These are phyloP conservation scores for Carduelis carduelis DNA, from an alignment of 2,797 vertebrate species.

Conservation along the genomic window DNA sequence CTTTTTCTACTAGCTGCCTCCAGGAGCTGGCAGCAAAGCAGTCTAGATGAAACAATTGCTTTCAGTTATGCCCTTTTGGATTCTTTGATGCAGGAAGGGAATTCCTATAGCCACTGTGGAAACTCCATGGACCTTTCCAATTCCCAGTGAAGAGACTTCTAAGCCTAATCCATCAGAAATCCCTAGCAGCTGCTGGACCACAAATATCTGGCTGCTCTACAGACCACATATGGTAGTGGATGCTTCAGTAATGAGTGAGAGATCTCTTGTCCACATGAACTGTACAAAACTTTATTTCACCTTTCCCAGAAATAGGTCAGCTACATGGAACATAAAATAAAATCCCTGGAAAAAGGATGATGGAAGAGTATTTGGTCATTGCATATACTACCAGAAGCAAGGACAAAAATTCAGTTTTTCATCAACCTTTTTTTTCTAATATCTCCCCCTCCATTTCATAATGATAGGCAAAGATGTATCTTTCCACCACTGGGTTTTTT, in stretches of 20 bases:
- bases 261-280: conserved; percentile 20
- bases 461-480: conserved; percentile 11
- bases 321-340: background rate
- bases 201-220: conserved; percentile 53
- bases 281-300: conserved; percentile 21
- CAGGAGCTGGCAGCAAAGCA: background rate
- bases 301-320: background rate
- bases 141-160: background rate
- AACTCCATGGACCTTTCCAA: background rate
- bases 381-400: background rate
- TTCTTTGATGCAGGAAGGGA: background rate
- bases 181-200: conserved; percentile 43
- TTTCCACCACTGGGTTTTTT: background rate
- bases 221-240: conserved; percentile 45
- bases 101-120: background rate
- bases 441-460: conserved; percentile 21
- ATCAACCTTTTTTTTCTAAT: conserved; percentile 1
- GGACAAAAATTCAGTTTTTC: background rate
- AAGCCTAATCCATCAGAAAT: conserved; percentile 32
- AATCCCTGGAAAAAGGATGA: background rate
- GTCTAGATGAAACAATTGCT: background rate
- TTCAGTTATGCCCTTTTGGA: background rate
- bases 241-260: conserved; percentile 11
- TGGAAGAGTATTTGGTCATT: background rate
- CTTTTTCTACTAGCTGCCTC: background rate